Evolutionary conservation across 2,113 vertebrate genomes (phyloP).

Genomic region (Megaleporinus macrocephalus): DNA sequence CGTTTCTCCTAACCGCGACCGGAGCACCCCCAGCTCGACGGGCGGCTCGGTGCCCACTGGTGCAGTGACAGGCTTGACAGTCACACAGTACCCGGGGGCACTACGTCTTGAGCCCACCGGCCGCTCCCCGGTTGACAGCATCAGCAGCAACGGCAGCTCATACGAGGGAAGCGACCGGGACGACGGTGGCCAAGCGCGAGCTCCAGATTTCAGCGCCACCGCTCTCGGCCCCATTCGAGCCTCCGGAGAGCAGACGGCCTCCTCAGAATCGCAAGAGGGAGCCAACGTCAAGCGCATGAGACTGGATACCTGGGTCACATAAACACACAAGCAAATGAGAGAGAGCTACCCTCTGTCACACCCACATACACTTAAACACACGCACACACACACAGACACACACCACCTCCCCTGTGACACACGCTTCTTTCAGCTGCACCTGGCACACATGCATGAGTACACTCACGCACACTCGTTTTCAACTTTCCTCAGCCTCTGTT

Average conservation of each 20-base stretch:
- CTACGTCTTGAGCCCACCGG: slow-evolving; percentile 84
- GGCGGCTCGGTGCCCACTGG: slow-evolving; percentile 59
- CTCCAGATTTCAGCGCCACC: slow-evolving; percentile 81
- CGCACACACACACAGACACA: slow-evolving; percentile 48
- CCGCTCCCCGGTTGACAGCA: slow-evolving; percentile 88
- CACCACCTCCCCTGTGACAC: slow-evolving; percentile 36
- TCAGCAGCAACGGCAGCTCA: slow-evolving; percentile 92
- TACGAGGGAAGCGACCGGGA: slow-evolving; percentile 93
- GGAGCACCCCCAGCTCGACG: slow-evolving; percentile 84
- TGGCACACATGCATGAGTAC: slow-evolving; percentile 56
- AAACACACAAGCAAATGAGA: slow-evolving; percentile 60
- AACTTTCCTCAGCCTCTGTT: slow-evolving; percentile 30
- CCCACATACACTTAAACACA: slow-evolving; percentile 33
- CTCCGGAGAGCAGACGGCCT: slow-evolving; percentile 70
- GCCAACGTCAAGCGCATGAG: slow-evolving; percentile 91
- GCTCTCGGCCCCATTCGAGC: slow-evolving; percentile 85
- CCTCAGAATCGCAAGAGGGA: slow-evolving; percentile 82
- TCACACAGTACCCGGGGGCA: slow-evolving; percentile 75
- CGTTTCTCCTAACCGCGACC: slow-evolving; percentile 90
- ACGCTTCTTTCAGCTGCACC: slow-evolving; percentile 37
- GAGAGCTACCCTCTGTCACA: slow-evolving; percentile 39
- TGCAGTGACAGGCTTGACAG: slow-evolving; percentile 61
- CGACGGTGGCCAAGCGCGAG: slow-evolving; percentile 73
- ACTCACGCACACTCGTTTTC: slow-evolving; percentile 30
- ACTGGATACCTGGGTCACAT: slow-evolving; percentile 93